A percentile compares a stretch with the other conserved stretches of the same genome.
These are phyloP conservation scores for Chrysaora quinquecirrha DNA, from an alignment of 30 jellyfish, hydroid and myxozoan genomes.

Conservation along the genomic window DNA sequence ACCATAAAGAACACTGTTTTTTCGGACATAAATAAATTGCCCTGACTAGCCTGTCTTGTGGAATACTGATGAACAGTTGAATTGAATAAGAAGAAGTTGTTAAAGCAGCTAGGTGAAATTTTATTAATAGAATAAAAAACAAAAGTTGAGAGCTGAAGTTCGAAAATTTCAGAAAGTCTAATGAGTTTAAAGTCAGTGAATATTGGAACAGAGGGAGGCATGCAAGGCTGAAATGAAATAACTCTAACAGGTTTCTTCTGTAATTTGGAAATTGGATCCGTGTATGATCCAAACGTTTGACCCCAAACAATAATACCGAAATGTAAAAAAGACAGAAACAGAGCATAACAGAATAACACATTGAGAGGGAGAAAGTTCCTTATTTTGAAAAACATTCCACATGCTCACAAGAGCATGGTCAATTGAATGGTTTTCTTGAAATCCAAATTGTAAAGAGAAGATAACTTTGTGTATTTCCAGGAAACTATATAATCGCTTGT, in stretches of 20 bases:
- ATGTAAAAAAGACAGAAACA: neutral
- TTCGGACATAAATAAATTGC: constrained; percentile 5
- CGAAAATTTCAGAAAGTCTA: no score
- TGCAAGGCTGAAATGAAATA: constrained; percentile 17
- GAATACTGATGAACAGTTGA: constrained; percentile 12
- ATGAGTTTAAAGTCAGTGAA: neutral
- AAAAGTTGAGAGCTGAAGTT: constrained; percentile 22
- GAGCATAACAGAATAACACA: neutral
- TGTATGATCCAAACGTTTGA: constrained; percentile 10
- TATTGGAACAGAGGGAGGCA: constrained; percentile 8
- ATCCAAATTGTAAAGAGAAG: no score
- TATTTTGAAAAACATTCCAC: neutral
- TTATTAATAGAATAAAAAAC: constrained; percentile 3
- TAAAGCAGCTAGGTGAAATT: neutral
- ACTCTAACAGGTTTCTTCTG: constrained; percentile 27
- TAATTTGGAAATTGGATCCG: constrained; percentile 10
- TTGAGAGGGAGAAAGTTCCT: neutral
- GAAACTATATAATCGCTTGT: no score
- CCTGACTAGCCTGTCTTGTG: constrained; percentile 35
- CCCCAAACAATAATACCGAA: constrained; percentile 8
- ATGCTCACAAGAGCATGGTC: no score
- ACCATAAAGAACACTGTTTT: constrained; percentile 20
- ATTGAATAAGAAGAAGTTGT: neutral
- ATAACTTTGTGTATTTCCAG: no score
- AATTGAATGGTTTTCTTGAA: no score